Evolutionary conservation across 2,797 vertebrate species (phyloP), one percentile per base, ranked within the genome.

Genomic region (Chaenodraco wilsoni): DNA sequence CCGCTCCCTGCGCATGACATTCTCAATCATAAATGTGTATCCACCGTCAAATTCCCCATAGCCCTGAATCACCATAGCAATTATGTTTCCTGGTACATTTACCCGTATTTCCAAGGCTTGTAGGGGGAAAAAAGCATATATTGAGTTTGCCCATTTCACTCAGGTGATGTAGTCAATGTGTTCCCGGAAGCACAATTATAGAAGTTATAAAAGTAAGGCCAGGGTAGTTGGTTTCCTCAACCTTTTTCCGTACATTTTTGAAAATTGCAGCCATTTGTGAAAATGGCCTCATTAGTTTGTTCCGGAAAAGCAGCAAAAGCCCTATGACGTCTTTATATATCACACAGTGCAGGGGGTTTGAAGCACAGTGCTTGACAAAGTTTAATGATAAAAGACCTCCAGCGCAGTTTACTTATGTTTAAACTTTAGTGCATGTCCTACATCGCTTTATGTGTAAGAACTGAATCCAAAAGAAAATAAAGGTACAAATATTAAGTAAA

Each of bases 251-350:
- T 5, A 2, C 0, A 17, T 54, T 74, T 75, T 56, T 11, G n/a
- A 45, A 83, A 84, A 82, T 82, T 68, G 59, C 27, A 54, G 66
- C 51, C 46, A 67, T 84, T 82, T 85, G 68, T 62, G 23, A 73
- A 78, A 87, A 85, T 85, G 4, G 54, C 61, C 78, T 89, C 69
- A 83, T 90, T 86, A 84, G 61, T 65, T 74, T 48, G 54, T 49
- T 55, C 50, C 37, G 7, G 52, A 56, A 58, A 72, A 67, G 80
- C 66, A 14, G 50, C 4, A 16, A 11, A 62, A 55, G 62, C 67
- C 44, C 45, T 84, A 61, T 81, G 64, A 69, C 59, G 83, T 58
- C 77, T 5, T 49, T 49, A 57, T 44, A 63, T 59, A 5, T 10
- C 67, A 69, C 0, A 3, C 69, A 61, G 61, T 13, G 67, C 46